Conservation (phyloP, 2,113 vertebrate species). For the Nansenia antarctica region DNA sequence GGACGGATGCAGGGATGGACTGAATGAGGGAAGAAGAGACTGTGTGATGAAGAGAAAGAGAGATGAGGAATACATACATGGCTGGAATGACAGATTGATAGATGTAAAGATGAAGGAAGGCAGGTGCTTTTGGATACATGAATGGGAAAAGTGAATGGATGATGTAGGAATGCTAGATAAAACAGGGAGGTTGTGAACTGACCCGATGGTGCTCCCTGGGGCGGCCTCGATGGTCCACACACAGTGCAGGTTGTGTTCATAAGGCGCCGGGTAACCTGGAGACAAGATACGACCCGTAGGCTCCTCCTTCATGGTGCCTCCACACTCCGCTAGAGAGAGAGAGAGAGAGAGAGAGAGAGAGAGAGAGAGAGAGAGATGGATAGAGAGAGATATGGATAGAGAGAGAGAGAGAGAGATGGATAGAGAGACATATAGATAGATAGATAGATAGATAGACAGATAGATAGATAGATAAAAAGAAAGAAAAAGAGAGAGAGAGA, state of each 20-base stretch:
- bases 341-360: neutral
- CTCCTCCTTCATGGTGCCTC: slow-evolving; percentile 86
- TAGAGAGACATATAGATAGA: neutral
- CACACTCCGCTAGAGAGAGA: slow-evolving; percentile 87
- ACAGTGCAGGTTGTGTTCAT: slow-evolving; percentile 97
- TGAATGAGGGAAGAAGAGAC: slow-evolving; percentile 52
- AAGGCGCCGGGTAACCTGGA: slow-evolving; percentile 93
- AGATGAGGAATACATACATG: neutral
- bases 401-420: neutral
- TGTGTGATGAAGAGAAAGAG: neutral
- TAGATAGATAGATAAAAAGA: too few relatives aligned
- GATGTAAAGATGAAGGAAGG: neutral
- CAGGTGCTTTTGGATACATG: neutral
- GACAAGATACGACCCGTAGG: slow-evolving; percentile 87
- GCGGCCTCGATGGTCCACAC: slow-evolving; percentile 93
- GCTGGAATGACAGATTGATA: neutral
- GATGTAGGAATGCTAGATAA: neutral
- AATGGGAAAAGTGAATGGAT: neutral
- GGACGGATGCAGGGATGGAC: slow-evolving; percentile 32
- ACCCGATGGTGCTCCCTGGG: slow-evolving; percentile 95
- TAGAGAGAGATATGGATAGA: neutral
- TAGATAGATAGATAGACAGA: neutral
- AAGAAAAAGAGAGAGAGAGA: neutral
- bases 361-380: slow-evolving; percentile 13
- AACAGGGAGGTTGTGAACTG: slow-evolving; percentile 47